A percentile compares a stretch with the other conserved stretches of the same genome.
phyloP scores from a whole-genome alignment of 2,113 vertebrate species.

The Charadrius vociferus region DNA sequence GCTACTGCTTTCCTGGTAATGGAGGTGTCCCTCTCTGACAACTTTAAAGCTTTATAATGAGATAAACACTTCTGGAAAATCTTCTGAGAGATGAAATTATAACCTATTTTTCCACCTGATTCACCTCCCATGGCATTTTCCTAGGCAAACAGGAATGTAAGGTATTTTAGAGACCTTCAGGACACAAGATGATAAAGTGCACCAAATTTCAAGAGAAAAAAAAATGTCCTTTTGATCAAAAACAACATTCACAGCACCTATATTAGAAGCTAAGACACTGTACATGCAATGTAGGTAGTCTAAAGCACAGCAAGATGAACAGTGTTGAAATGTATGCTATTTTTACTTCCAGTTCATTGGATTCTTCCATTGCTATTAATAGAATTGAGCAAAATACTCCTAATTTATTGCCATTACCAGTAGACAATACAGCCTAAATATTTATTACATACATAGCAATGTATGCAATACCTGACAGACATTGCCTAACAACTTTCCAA shows the following conservation, averaged over 20 bases:
- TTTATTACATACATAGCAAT: not conserved
- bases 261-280: not conserved
- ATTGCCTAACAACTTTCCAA: not conserved
- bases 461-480: not conserved
- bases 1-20: not conserved
- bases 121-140: not conserved
- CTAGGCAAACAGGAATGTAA: not conserved
- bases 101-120: not conserved
- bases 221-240: not conserved
- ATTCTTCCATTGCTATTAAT: not conserved
- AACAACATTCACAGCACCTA: not conserved
- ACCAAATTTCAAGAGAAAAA: not conserved
- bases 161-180: not conserved
- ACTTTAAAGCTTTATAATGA: not conserved
- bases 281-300: not conserved
- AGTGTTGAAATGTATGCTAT: not conserved
- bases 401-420: not conserved
- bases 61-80: not conserved
- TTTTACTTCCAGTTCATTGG: not conserved
- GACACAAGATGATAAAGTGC: not conserved
- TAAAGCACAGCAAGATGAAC: not conserved
- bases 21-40: not conserved
- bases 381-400: not conserved
- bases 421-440: not conserved
- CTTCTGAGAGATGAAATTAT: not conserved